These are phyloP conservation scores for Teleopsis dalmanni DNA, from an alignment of 1,140 invertebrate genomes.

Conservation along the genomic window DNA sequence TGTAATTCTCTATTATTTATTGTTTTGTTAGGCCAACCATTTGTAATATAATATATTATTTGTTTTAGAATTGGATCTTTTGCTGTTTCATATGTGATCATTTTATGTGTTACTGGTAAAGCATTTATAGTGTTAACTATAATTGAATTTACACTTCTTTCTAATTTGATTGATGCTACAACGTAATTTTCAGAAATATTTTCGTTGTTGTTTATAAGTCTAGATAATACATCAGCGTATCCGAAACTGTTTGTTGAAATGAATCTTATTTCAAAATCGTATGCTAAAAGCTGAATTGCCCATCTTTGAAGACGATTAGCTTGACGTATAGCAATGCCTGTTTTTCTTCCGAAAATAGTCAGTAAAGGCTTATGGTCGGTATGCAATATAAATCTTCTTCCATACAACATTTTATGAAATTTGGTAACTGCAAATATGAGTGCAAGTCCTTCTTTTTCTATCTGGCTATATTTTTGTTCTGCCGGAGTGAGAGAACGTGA, in stretches of 20 bases:
- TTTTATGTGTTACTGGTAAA: too few species aligned
- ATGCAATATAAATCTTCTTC: conserved; percentile 31
- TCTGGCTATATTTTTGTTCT: conserved; percentile 44
- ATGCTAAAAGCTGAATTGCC: conserved; percentile 12
- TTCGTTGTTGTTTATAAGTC: too few species aligned
- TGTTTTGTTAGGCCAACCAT: too few species aligned
- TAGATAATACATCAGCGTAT: conserved; percentile 24
- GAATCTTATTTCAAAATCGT: conserved; percentile 20
- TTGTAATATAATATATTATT: too few species aligned
- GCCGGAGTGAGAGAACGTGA: conserved; percentile 36
- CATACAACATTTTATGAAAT: conserved; percentile 38
- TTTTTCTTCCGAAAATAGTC: conserved; percentile 7
- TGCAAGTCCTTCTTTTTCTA: conserved; percentile 45
- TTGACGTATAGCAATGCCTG: conserved; percentile 1
- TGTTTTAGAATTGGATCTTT: too few species aligned
- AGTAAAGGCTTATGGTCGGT: conserved; percentile 6
- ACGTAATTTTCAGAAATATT: too few species aligned
- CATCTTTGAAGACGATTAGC: conserved; percentile 8
- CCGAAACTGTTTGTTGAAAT: conserved; percentile 17
- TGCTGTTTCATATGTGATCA: too few species aligned
- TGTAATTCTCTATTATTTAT: too few species aligned
- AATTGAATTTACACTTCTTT: too few species aligned
- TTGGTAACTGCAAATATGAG: conserved; percentile 40
- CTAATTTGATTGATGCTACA: too few species aligned
- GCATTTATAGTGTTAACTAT: too few species aligned